phyloP scores from a whole-genome alignment of 2,113 vertebrate species.

The Elgaria multicarinata region DNA sequence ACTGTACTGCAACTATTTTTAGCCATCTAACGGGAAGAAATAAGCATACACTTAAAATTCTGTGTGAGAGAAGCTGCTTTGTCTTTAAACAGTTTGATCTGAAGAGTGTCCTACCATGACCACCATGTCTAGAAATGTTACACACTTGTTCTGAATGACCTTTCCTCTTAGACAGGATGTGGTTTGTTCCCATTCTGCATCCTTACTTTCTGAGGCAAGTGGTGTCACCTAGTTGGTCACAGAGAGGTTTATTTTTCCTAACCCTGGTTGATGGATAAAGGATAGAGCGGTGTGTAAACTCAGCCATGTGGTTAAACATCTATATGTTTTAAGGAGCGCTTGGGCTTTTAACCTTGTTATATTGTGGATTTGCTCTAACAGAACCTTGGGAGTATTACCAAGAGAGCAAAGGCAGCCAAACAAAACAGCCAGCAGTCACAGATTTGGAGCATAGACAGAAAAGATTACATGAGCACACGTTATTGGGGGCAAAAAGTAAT shows the following conservation, averaged over 20 bases:
- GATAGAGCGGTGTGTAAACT: neutral
- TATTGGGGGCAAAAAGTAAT: neutral
- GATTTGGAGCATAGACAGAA: neutral
- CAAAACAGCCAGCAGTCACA: neutral
- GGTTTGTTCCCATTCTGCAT: neutral
- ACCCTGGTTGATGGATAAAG: neutral
- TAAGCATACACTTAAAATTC: neutral
- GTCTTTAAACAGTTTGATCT: neutral
- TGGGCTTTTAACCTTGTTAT: neutral
- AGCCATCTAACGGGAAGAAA: neutral
- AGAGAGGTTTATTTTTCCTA: neutral
- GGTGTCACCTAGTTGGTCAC: neutral
- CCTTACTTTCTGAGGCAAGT: neutral
- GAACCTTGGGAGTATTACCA: neutral
- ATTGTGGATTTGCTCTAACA: neutral
- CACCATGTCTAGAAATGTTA: neutral
- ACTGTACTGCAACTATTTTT: conserved; percentile 1
- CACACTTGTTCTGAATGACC: neutral
- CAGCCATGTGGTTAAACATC: neutral
- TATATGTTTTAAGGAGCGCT: neutral
- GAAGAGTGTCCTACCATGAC: neutral
- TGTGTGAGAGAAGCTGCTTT: neutral
- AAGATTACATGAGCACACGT: neutral
- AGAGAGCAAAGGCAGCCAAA: neutral
- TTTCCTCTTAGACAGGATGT: neutral